These are phyloP conservation scores for Austrolebias charrua DNA, from an alignment of 2,797 vertebrate genomes.

Conservation along the genomic window DNA sequence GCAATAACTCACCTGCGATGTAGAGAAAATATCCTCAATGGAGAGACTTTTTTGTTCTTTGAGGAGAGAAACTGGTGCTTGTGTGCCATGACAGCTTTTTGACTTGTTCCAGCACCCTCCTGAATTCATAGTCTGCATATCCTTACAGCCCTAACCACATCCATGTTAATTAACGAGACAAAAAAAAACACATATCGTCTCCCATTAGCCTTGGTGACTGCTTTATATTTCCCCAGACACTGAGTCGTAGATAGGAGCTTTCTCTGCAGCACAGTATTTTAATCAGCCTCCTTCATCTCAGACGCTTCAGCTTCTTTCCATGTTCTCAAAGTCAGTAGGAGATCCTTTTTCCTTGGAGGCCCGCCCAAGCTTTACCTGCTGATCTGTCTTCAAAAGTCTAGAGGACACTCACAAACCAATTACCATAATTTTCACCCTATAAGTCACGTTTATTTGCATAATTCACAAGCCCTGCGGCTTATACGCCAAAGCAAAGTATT, in stretches of 20 bases:
- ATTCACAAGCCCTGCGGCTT: too few species aligned
- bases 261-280: constrained; percentile 50
- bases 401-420: constrained; percentile 58
- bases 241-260: constrained; percentile 54
- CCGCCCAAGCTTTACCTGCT: constrained; percentile 48
- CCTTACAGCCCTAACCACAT: constrained; percentile 56
- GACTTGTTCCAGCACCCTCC: constrained; percentile 43
- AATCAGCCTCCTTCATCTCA: constrained; percentile 63
- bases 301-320: constrained; percentile 30
- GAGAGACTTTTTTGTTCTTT: constrained; percentile 48
- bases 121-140: constrained; percentile 48
- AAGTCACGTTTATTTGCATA: too few species aligned
- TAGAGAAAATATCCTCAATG: constrained; percentile 31
- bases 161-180: constrained; percentile 74
- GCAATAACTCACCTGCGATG: constrained; percentile 46
- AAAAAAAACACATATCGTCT: constrained; percentile 63
- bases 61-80: constrained; percentile 23
- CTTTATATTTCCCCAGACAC: constrained; percentile 67
- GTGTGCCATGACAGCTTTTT: constrained; percentile 28
- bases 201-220: constrained; percentile 63
- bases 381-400: constrained; percentile 42
- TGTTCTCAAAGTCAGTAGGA: constrained; percentile 68
- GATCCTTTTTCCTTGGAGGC: constrained; percentile 35
- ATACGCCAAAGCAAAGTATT: too few species aligned
- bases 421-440: too few species aligned